Percentiles rank a stretch among this genome's conserved stretches.
These are phyloP conservation scores for Pseudorhiza aurosa DNA, from an alignment of 30 jellyfish, hydroid and myxozoan genomes.

Conservation along the genomic window DNA sequence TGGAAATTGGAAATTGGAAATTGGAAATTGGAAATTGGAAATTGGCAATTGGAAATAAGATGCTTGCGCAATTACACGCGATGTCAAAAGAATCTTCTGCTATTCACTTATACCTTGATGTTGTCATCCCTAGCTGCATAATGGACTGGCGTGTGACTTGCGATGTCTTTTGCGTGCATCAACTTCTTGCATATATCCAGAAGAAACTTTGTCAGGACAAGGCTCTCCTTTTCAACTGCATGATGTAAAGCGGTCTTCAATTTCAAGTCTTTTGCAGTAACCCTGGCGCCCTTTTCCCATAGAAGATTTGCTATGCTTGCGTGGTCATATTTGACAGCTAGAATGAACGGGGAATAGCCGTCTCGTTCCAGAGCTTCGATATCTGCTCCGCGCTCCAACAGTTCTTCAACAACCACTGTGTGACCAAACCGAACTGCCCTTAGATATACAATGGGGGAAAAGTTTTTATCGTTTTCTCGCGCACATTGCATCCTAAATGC, in stretches of 20 bases:
- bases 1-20: too few relatives aligned
- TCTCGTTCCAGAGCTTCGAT: conserved; percentile 15
- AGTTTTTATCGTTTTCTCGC: too few relatives aligned
- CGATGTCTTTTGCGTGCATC: conserved; percentile 30
- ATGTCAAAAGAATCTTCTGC: too few relatives aligned
- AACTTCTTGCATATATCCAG: conserved; percentile 31
- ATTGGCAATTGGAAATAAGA: too few relatives aligned
- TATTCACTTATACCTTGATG: neutral
- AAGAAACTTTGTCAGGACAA: neutral
- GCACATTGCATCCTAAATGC: too few relatives aligned
- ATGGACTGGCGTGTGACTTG: conserved; percentile 29
- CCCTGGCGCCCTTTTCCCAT: conserved; percentile 15
- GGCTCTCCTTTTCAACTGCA: conserved; percentile 34
- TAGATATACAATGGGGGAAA: too few relatives aligned
- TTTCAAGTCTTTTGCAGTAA: conserved; percentile 12
- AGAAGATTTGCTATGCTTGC: neutral
- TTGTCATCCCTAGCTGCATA: conserved; percentile 33
- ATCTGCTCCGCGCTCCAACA: neutral
- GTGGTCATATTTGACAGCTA: conserved; percentile 11
- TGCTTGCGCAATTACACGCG: too few relatives aligned
- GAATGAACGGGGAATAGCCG: conserved; percentile 27
- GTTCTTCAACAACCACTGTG: neutral
- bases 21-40: too few relatives aligned
- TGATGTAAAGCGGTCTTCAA: conserved; percentile 27
- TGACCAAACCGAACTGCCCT: conserved; percentile 41